phyloP scores from a whole-genome alignment of 2,888 invertebrate genomes.

The Boloria selene region DNA sequence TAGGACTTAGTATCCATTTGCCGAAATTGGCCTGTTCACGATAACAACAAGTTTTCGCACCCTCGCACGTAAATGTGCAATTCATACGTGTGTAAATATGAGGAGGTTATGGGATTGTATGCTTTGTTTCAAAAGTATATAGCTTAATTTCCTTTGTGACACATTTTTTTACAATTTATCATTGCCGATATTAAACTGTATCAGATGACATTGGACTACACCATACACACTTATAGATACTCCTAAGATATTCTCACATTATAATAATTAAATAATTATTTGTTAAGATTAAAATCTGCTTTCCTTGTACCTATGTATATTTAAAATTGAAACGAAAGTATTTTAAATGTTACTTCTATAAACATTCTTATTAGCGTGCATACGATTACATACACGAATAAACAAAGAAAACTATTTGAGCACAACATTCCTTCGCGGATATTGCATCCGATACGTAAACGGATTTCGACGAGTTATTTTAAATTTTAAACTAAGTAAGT shows the following conservation, averaged over 20 bases:
- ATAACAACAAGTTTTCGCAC: slow-evolving; percentile 83
- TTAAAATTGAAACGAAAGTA: background rate
- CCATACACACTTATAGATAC: slow-evolving; percentile 46
- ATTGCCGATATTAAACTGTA: slow-evolving; percentile 66
- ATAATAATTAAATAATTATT: background rate
- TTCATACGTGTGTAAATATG: slow-evolving; percentile 77
- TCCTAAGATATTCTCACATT: slow-evolving; percentile 24
- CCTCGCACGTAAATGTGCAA: slow-evolving; percentile 80
- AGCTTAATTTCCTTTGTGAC: slow-evolving; percentile 19
- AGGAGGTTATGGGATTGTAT: slow-evolving; percentile 27
- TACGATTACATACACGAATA: slow-evolving; percentile 62
- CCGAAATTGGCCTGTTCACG: slow-evolving; percentile 80
- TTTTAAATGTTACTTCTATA: too few species aligned
- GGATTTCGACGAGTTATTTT: background rate
- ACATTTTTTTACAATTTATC: slow-evolving; percentile 64
- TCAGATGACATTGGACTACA: slow-evolving; percentile 70
- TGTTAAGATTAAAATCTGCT: background rate
- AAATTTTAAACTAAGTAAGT: too few species aligned
- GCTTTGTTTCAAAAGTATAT: slow-evolving; percentile 24
- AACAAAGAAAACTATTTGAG: slow-evolving; percentile 68
- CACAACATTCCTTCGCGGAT: slow-evolving; percentile 54
- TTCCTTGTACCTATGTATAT: background rate
- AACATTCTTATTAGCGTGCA: slow-evolving; percentile 51
- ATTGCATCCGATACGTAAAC: slow-evolving; percentile 47
- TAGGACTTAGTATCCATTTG: slow-evolving; percentile 83